A percentile compares a stretch with the other conserved stretches of the same genome.
These are phyloP conservation scores for Gadus chalcogrammus DNA, from an alignment of 2,113 vertebrate species.

Conservation along the genomic window DNA sequence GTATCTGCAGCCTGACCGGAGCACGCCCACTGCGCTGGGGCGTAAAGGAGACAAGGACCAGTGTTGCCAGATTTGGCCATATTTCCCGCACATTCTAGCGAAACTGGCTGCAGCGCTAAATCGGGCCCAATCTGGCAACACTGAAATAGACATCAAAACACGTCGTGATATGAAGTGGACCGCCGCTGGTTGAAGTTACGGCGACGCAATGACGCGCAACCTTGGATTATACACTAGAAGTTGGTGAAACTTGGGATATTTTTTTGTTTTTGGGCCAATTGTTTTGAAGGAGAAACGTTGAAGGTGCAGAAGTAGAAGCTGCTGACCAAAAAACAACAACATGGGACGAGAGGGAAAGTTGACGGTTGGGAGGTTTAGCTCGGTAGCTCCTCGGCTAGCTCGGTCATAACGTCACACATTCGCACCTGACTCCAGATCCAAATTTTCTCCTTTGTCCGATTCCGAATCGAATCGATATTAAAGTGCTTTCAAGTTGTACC, in stretches of 20 bases:
- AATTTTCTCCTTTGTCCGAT: conserved; percentile 1
- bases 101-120: too few relatives aligned
- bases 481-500: conserved; percentile 42
- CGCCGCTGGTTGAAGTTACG: too few relatives aligned
- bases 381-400: conserved; percentile 34
- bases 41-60: neutral
- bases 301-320: conserved; percentile 16
- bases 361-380: conserved; percentile 38
- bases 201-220: too few relatives aligned
- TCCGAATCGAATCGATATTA: conserved; percentile 29
- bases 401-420: neutral
- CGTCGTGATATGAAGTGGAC: too few relatives aligned
- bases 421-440: conserved; percentile 15
- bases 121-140: too few relatives aligned
- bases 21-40: conserved; percentile 7
- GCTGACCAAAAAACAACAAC: conserved; percentile 28
- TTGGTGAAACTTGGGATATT: too few relatives aligned
- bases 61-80: conserved; percentile 65
- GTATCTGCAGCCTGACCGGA: conserved; percentile 42
- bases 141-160: too few relatives aligned
- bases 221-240: too few relatives aligned
- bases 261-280: neutral
- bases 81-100: conserved; percentile 10
- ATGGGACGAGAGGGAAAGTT: conserved; percentile 60
- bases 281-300: conserved; percentile 31